Percentiles rank a stretch among this genome's conserved stretches.
These are phyloP conservation scores for Drosophila trichaetosa DNA, from an alignment of 2,888 invertebrate genomes.

Conservation along the genomic window DNA sequence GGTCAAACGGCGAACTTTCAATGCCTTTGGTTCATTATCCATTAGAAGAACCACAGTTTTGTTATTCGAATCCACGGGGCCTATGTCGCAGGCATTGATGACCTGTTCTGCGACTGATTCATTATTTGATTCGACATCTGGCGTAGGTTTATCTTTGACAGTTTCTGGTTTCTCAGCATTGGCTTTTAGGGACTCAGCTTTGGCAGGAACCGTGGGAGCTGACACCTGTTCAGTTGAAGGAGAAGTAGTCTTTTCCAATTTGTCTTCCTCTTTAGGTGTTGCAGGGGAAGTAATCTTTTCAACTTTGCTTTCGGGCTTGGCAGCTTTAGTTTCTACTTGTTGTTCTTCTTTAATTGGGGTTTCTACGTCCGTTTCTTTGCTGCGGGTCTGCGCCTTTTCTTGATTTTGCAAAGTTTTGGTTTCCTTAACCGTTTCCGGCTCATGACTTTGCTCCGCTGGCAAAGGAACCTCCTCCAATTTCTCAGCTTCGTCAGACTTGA, in stretches of 20 bases:
- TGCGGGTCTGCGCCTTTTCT: conserved; percentile 53
- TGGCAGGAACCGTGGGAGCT: not conserved
- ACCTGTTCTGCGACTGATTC: conserved; percentile 9
- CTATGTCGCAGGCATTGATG: conserved; percentile 50
- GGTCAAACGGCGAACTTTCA: conserved; percentile 78
- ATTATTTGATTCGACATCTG: conserved; percentile 1
- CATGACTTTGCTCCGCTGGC: not conserved
- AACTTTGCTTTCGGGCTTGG: not conserved
- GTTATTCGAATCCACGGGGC: conserved; percentile 67
- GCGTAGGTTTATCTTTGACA: not conserved
- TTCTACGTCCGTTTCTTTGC: conserved; percentile 34
- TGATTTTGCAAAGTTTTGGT: conserved; percentile 67
- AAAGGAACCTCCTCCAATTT: conserved; percentile 27
- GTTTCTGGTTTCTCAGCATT: conserved; percentile 6
- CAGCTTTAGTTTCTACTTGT: not conserved
- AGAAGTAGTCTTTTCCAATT: not conserved
- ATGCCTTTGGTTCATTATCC: conserved; percentile 80
- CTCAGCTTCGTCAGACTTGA: conserved; percentile 50
- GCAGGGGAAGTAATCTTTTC: not conserved
- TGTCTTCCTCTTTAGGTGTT: not conserved
- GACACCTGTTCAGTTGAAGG: not conserved
- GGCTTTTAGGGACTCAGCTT: not conserved
- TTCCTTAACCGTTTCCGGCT: conserved; percentile 66
- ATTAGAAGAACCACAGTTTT: conserved; percentile 80
- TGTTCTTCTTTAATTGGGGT: not conserved